Conservation (phyloP, 1,140 invertebrate species). For the Drosophila nikananu region DNA sequence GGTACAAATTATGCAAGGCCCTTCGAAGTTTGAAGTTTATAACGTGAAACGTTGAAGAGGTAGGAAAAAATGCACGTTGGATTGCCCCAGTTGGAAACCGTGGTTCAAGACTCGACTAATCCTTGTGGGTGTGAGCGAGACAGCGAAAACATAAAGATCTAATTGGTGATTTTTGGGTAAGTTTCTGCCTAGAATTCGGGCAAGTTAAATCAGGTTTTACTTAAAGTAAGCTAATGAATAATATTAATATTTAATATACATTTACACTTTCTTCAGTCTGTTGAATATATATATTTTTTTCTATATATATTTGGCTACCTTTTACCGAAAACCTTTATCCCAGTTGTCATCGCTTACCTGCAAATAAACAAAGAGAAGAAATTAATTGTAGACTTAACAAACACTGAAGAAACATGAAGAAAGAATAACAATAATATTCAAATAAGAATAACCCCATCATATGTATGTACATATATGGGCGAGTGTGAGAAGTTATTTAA, state of each 20-base stretch:
- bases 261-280: too few species aligned
- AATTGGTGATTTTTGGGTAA: not conserved
- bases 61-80: not conserved
- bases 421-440: slow-evolving; percentile 35
- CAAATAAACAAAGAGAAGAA: slow-evolving; percentile 34
- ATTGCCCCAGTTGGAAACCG: not conserved
- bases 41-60: slow-evolving; percentile 2
- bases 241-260: not conserved
- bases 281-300: too few species aligned
- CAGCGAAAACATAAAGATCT: not conserved
- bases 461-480: slow-evolving; percentile 3
- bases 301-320: slow-evolving; percentile 3
- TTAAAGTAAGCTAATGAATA: not conserved
- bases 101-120: not conserved
- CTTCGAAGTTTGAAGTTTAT: slow-evolving; percentile 35
- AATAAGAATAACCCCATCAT: slow-evolving; percentile 11
- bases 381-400: slow-evolving; percentile 20
- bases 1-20: slow-evolving; percentile 55
- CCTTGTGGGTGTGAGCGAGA: not conserved
- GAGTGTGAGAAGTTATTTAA: slow-evolving; percentile 10
- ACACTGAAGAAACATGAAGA: not conserved
- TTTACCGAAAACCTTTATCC: not conserved
- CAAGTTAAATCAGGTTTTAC: not conserved
- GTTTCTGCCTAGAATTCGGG: not conserved
- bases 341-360: slow-evolving; percentile 42